A percentile compares a stretch with the other conserved stretches of the same genome.
Conservation (phyloP, 1,140 invertebrate species). For the Holotrichia oblita region DNA sequence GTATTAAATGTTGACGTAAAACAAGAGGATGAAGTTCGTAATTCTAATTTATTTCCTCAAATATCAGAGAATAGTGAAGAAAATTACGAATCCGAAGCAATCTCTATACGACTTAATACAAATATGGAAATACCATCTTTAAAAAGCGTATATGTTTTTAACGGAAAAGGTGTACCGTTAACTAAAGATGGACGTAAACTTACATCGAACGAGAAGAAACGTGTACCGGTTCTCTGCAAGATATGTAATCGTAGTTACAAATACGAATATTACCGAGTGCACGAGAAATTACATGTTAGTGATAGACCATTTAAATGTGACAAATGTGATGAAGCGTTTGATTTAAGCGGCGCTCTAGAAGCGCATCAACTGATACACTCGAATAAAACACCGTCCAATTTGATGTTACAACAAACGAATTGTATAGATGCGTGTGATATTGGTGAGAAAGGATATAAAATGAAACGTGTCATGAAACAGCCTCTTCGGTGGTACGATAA, state of each 20-base stretch:
- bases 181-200: not conserved
- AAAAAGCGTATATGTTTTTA: constrained; percentile 58
- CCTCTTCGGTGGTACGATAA: not conserved
- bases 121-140: constrained; percentile 57
- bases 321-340: constrained; percentile 43
- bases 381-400: too few species aligned
- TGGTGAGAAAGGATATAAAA: not conserved
- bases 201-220: not conserved
- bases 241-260: not conserved
- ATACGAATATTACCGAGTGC: constrained; percentile 34
- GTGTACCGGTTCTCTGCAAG: not conserved
- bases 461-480: not conserved
- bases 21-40: constrained; percentile 63
- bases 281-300: constrained; percentile 44
- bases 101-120: too few species aligned
- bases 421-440: constrained; percentile 60
- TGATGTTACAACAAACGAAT: too few species aligned
- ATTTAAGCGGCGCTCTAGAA: constrained; percentile 44
- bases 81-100: too few species aligned
- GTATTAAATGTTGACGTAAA: constrained; percentile 61
- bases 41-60: too few species aligned
- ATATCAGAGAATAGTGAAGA: constrained; percentile 63
- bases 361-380: constrained; percentile 44
- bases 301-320: constrained; percentile 45
- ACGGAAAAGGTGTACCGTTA: too few species aligned